These are phyloP conservation scores for Hystrix cristata DNA, from an alignment of 2,113 vertebrate species.

Conservation along the genomic window DNA sequence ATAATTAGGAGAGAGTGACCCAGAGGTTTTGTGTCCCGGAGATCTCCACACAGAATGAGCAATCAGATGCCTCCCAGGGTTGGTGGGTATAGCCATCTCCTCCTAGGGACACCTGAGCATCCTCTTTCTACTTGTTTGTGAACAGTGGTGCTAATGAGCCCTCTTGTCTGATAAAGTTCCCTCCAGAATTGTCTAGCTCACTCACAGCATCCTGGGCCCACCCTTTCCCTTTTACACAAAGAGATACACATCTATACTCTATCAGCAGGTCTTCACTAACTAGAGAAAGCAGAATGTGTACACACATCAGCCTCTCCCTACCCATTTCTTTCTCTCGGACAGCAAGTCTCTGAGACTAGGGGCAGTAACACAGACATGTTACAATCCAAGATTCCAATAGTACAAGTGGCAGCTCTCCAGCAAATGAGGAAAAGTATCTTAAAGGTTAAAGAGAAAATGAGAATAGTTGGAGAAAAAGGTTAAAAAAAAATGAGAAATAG, in stretches of 20 bases:
- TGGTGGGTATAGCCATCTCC: neutral
- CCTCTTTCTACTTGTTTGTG: neutral
- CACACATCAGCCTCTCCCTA: neutral
- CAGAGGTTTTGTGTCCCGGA: neutral
- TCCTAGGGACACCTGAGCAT: neutral
- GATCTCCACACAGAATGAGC: neutral
- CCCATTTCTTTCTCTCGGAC: neutral
- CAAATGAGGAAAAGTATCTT: neutral
- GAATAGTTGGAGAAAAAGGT: neutral
- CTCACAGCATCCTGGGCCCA: slow-evolving; percentile 9
- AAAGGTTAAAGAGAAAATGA: neutral
- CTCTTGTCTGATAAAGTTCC: neutral
- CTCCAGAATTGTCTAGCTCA: neutral
- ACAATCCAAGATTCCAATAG: neutral
- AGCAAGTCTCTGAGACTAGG: neutral
- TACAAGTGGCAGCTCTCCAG: neutral
- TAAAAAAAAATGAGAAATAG: too few species aligned
- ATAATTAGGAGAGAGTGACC: neutral
- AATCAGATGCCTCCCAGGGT: neutral
- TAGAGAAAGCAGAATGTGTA: neutral
- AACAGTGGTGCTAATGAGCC: neutral
- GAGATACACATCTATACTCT: neutral
- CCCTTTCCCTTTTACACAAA: neutral
- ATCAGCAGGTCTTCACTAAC: neutral
- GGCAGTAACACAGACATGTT: neutral